Evolutionary conservation across 92 coral and sea anemone species (phyloP), one percentile per base, ranked within the genome.

Genomic region (Bergia puertoricense): DNA sequence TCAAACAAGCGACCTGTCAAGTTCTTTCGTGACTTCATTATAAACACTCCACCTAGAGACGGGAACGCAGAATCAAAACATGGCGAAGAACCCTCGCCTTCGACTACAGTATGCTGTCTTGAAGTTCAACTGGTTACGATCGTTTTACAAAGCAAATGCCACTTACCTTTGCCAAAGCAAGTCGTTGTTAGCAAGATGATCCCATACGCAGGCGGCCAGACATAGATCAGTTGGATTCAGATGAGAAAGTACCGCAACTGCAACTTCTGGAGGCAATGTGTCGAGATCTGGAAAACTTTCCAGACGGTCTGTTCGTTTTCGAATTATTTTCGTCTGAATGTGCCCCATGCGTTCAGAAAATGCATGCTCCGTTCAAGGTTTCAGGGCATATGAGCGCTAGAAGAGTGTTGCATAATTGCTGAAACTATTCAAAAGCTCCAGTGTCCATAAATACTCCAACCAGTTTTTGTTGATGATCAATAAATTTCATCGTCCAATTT

Each of bases 141-240:
- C 37, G 43, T 18, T 73, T 9, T 40, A 40, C 69, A 77, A 23
- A 48, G 42, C 22, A 20, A 73, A 68, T 20, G 22, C 15, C 46
- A 65, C 93, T 41, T 68, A 97, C 99, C 99, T 96, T 90, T 92
- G 96, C 99, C 99, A 97, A 57, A 97, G 94, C 16, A 97, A 80
- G 85, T 94, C 92, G 88, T 95, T 94, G 85, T 95, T 94, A 11
- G 95, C 99, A 30, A 97, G 91, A 54, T 97, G 97, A 37, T 97
- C 91, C 99, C 99, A 97, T 54, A 97, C 99, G 65, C 99, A 97
- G 14, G 98, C 97, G 14, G 99, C 99, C 5, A 97, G 94, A 66
- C 99, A 97, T 6, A 97, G 98, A 85, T 97, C 99, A 36, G 99
- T 97, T 42, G 99, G 95, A 85, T 97, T 97, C 89, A 97, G 86